These are phyloP conservation scores for Synergus itoensis DNA, from an alignment of 2,888 invertebrate species.

Conservation along the genomic window DNA sequence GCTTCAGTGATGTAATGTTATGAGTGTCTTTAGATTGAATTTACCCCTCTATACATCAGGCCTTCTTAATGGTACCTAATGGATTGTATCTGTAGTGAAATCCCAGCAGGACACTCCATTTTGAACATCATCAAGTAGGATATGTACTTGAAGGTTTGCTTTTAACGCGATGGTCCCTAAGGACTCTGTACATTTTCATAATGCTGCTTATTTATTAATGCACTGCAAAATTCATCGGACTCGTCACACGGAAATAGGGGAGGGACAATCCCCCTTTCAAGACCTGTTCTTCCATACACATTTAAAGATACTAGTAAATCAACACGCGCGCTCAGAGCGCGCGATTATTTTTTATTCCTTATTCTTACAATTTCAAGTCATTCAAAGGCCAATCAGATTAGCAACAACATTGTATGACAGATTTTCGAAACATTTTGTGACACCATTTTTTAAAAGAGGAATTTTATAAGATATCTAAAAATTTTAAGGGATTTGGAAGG, in stretches of 20 bases:
- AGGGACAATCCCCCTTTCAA: not conserved
- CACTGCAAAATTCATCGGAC: not conserved
- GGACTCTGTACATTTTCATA: conserved; percentile 7
- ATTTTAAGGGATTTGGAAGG: no score
- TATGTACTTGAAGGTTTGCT: conserved; percentile 19
- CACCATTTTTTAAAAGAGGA: no score
- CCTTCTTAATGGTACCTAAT: conserved; percentile 20
- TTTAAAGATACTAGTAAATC: no score
- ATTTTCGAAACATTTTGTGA: no score
- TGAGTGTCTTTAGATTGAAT: conserved; percentile 38
- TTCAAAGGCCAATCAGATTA: no score
- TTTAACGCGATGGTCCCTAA: conserved; percentile 20
- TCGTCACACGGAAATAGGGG: not conserved
- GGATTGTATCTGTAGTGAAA: conserved; percentile 37
- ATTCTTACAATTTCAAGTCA: no score
- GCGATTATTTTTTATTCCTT: no score
- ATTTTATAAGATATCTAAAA: no score
- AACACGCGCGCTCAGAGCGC: no score
- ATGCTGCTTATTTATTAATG: conserved; percentile 26
- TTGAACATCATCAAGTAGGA: conserved; percentile 31
- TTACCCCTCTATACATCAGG: conserved; percentile 3
- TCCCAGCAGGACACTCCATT: conserved; percentile 36
- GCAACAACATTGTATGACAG: no score
- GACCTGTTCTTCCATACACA: not conserved
- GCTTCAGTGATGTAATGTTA: conserved; percentile 4